Evolutionary conservation across 2,888 invertebrate genomes (phyloP).

Genomic region (Syrista parreyssii): DNA sequence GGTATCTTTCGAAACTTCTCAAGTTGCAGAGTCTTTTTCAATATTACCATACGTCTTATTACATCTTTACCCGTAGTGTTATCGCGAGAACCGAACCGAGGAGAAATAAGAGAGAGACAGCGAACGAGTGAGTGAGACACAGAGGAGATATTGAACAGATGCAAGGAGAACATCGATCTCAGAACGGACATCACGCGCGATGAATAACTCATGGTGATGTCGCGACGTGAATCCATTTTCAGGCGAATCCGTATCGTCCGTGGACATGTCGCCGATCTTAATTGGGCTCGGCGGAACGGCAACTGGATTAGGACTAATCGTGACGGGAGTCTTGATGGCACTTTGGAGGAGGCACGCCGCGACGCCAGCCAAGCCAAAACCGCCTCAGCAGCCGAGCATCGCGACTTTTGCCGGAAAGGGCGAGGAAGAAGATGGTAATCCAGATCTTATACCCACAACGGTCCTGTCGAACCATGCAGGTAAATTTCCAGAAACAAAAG

Average conservation of each 20-base stretch:
- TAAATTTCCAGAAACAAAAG: neutral
- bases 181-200: too few species aligned
- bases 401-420: conserved; percentile 54
- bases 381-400: conserved; percentile 52
- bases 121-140: too few species aligned
- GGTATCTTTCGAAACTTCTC: too few species aligned
- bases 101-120: too few species aligned
- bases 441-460: conserved; percentile 64
- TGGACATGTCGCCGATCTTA: conserved; percentile 63
- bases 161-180: too few species aligned
- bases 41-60: too few species aligned
- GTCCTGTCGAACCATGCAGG: conserved; percentile 54
- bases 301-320: conserved; percentile 61
- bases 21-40: too few species aligned
- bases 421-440: conserved; percentile 62
- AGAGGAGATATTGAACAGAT: too few species aligned
- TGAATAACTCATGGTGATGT: too few species aligned
- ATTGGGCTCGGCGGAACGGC: conserved; percentile 63
- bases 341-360: conserved; percentile 62
- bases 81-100: too few species aligned
- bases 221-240: conserved; percentile 25
- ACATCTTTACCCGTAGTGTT: too few species aligned
- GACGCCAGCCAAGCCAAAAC: conserved; percentile 51
- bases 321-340: conserved; percentile 63
- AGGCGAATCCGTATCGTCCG: conserved; percentile 59